Evolutionary conservation across 2,797 vertebrate species (phyloP), one percentile per base, ranked within the genome.

Genomic region (Typhlichthys eigenmanni): DNA sequence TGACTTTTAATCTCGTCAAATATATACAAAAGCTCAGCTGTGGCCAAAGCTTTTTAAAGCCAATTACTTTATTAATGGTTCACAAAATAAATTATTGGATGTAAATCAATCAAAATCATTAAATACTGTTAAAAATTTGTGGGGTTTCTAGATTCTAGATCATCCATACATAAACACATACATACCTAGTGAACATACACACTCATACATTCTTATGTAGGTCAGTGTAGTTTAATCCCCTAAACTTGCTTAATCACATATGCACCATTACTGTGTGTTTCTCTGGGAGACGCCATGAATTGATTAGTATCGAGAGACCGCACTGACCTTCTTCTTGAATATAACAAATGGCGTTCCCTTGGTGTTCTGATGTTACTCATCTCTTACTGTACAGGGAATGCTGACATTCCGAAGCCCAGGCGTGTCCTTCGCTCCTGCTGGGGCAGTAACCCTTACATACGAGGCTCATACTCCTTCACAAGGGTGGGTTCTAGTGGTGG

Each of bases 401-500:
- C 95, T 56, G 91, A 98, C 94, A 98, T 99, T 95, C 96, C 96
- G 11, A 99, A 99, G 87, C 98, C 98, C 69, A 92, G 94, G 14
- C 93, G 95, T 53, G 93, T 99, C 89, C 90, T 99, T 87, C 96
- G 96, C 62, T 98, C 98, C 2, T 95, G 94, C 0, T 99, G 98
- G 98, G 98, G 98, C 83, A 98, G 95, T 77, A 96, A 99, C 83
- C 95, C 95, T 0, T 88, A 95, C 76, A 96, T 99, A 88, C 91
- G 92, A 38, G 98, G 98, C 32, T 99, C 98, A 62, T 99, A 99
- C 90, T 98, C 98, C 32, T 99, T 97, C 84, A 98, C 96, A 60
- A 95, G 96, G 69, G 98, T 99, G 57, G 98, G 98, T 65, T 99
- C 98, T 1, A 98, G 94, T 0, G 98, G 98, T 61, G 94, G 89